These are phyloP conservation scores for Pollicipes pollicipes DNA, from an alignment of 1,140 invertebrate genomes.

Conservation along the genomic window DNA sequence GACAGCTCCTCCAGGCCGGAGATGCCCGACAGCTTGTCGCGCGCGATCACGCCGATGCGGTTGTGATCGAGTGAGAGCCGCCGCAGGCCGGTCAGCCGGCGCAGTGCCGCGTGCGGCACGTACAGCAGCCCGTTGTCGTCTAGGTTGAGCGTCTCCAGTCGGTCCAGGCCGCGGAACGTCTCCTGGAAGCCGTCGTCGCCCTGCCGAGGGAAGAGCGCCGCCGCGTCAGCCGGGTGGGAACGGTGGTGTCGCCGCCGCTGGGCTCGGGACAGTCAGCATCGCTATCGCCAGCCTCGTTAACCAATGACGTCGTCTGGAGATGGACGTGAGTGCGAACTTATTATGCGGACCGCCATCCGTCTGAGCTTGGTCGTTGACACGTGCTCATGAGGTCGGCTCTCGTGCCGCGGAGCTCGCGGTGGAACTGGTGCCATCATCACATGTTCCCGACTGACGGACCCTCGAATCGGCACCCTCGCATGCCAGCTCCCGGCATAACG, in stretches of 20 bases:
- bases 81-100: slow-evolving; percentile 48
- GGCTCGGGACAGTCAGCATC: no score
- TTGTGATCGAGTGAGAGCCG: slow-evolving; percentile 66
- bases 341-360: no score
- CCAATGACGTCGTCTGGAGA: no score
- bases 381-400: no score
- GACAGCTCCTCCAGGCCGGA: slow-evolving; percentile 24
- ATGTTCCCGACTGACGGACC: no score
- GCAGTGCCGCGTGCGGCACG: slow-evolving; percentile 57
- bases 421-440: no score
- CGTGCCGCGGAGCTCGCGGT: no score
- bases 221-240: slow-evolving; percentile 6
- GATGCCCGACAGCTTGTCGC: slow-evolving; percentile 33
- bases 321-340: no score
- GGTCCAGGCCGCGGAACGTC: slow-evolving; percentile 57
- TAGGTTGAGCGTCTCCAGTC: slow-evolving; percentile 55
- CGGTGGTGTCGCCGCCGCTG: not conserved
- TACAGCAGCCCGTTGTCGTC: slow-evolving; percentile 72
- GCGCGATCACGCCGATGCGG: slow-evolving; percentile 61
- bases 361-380: no score
- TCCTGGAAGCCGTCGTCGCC: slow-evolving; percentile 47
- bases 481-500: no score
- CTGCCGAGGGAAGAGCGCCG: slow-evolving; percentile 31
- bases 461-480: no score
- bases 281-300: no score